A percentile compares a stretch with the other conserved stretches of the same genome.
These are phyloP conservation scores for Sylvietta virens DNA, from an alignment of 2,113 vertebrate species.

Conservation along the genomic window DNA sequence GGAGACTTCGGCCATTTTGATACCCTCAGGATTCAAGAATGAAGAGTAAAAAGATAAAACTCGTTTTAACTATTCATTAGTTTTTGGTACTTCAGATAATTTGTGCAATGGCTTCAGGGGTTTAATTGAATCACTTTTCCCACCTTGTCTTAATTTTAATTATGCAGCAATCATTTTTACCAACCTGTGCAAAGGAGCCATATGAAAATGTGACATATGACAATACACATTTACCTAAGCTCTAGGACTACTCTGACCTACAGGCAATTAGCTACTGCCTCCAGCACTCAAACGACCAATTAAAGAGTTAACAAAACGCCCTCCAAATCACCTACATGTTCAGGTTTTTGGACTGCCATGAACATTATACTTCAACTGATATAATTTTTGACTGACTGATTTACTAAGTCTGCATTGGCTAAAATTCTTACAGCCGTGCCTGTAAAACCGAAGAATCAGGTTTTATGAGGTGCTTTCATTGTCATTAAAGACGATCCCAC, in stretches of 20 bases:
- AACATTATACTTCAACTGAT: conserved; percentile 71
- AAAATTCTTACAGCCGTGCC: conserved; percentile 67
- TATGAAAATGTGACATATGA: conserved; percentile 79
- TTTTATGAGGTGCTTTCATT: conserved; percentile 77
- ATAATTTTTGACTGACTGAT: conserved; percentile 80
- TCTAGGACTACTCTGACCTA: conserved; percentile 73
- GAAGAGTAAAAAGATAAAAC: conserved; percentile 64
- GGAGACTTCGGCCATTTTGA: conserved; percentile 15
- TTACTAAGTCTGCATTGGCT: conserved; percentile 73
- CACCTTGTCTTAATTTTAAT: conserved; percentile 80
- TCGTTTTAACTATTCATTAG: conserved; percentile 74
- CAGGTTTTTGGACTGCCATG: conserved; percentile 72
- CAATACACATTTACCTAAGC: conserved; percentile 80
- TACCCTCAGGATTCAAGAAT: conserved; percentile 41
- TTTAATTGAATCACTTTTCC: conserved; percentile 75
- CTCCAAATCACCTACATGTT: conserved; percentile 77
- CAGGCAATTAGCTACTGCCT: conserved; percentile 77
- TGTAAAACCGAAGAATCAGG: conserved; percentile 69
- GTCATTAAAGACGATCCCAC: conserved; percentile 76
- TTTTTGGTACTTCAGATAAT: conserved; percentile 74
- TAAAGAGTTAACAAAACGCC: conserved; percentile 83
- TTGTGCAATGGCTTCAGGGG: conserved; percentile 71
- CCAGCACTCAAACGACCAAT: conserved; percentile 74
- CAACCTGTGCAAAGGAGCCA: conserved; percentile 69
- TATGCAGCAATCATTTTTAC: conserved; percentile 76